Base-by-base conservation (phyloP, 1,140 invertebrate species). In the Scaptomyza pallida region DNA sequence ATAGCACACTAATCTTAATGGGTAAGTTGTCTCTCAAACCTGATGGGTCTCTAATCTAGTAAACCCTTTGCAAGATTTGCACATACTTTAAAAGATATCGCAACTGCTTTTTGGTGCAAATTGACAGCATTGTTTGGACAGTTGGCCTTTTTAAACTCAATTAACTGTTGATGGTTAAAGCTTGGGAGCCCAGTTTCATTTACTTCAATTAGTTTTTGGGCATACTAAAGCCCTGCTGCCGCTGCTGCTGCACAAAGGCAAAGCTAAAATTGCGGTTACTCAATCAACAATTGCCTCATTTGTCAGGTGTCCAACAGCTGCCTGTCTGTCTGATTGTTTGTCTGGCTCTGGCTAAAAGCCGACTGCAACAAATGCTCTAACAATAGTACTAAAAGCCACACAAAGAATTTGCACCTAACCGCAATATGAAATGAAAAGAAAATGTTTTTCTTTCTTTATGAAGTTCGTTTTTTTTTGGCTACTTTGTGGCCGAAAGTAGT, bases 251-350 rank as follows among this genome's bases (percentile, higher is more conserved):
- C 37, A 57, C 55, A 71, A 56, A 55, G 70, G 48, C 51, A 37
- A 37, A 37, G 76, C 67, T 61, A 64, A 64, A 68, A 75, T 54
- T 70, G 64, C 56, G 74, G 81, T 85, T 85, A 85, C 81, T 73
- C 71, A 86, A 85, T 86, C 70, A 30, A 51, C 81, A 86, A 85
- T 85, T 86, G 82, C 77, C 80, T 77, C 81, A 85, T 86, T 86
- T 85, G 81, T 81, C 81, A 86, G 69, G 69, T 85, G 81, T 79
- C 54, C 77, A 81, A 68, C 81, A 86, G 54, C 81, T 74, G 81
- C 13, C 21, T 16, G 13, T 41, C 8, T 43, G 37, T 40, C n/a
- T n/a, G n/a, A n/a, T n/a, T n/a, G n/a, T n/a, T n/a, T n/a, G n/a
- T n/a, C n/a, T n/a, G n/a, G n/a, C n/a, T n/a, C n/a, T n/a, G n/a